Evolutionary conservation across 2,797 vertebrate genomes (phyloP).

Genomic region (Pantherophis vulpinus): DNA sequence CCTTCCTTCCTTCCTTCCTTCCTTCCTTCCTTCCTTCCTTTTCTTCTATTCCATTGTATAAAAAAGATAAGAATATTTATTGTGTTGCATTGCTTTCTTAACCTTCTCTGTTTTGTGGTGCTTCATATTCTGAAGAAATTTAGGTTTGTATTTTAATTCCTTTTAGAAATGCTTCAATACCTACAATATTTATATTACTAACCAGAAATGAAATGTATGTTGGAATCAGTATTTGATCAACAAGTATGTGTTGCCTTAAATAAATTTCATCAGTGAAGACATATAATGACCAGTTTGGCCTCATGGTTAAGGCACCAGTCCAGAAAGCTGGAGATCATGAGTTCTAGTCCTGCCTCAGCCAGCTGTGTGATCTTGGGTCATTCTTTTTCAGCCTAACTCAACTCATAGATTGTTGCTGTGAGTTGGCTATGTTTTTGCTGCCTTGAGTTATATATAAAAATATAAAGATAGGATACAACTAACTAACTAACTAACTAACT

Average conservation of each 20-base stretch:
- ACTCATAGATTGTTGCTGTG: no score
- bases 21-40: no score
- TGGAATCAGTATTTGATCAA: not conserved
- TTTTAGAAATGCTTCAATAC: conserved; percentile 13
- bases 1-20: no score
- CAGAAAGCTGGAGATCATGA: not conserved
- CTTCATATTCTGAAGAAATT: not conserved
- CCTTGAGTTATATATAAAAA: no score
- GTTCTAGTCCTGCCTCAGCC: not conserved
- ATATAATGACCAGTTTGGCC: not conserved
- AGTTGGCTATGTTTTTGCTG: no score
- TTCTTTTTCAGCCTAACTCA: no score
- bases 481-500: no score
- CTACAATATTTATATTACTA: not conserved
- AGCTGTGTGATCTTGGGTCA: not conserved
- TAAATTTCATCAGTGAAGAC: conserved; percentile 19
- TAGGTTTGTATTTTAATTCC: conserved; percentile 5
- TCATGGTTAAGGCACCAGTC: not conserved
- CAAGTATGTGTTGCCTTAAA: not conserved
- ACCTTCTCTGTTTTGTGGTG: not conserved
- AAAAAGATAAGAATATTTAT: not conserved
- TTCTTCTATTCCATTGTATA: not conserved
- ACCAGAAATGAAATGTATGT: not conserved
- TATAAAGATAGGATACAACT: no score
- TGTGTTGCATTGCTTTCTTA: not conserved